phyloP scores from a whole-genome alignment of 2,797 vertebrate species.

The Lagodon rhomboides region DNA sequence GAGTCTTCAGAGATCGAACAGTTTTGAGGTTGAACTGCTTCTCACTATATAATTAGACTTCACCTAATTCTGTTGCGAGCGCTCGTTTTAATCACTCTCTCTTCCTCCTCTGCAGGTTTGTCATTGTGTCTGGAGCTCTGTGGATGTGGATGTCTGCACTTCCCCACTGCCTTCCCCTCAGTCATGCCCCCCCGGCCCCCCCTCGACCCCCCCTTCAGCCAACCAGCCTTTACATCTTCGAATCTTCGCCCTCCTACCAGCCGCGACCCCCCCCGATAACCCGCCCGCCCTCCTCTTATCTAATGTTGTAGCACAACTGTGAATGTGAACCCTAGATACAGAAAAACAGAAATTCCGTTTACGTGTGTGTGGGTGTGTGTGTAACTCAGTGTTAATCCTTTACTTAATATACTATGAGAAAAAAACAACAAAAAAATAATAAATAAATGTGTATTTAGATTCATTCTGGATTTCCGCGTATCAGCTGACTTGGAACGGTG shows the following conservation, averaged over 20 bases:
- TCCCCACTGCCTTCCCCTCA: slow-evolving; percentile 79
- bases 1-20: background rate
- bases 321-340: slow-evolving; percentile 95
- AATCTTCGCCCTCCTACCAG: slow-evolving; percentile 61
- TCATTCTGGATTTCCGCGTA: slow-evolving; percentile 87
- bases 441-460: slow-evolving; percentile 89
- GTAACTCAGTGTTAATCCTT: slow-evolving; percentile 96
- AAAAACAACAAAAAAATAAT: slow-evolving; percentile 76
- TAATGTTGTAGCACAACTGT: slow-evolving; percentile 97
- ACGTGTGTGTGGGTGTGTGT: slow-evolving; percentile 86
- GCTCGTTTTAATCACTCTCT: slow-evolving; percentile 9
- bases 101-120: slow-evolving; percentile 76
- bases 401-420: slow-evolving; percentile 87
- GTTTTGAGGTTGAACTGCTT: background rate
- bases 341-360: slow-evolving; percentile 78
- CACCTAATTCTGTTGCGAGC: background rate
- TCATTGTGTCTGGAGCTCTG: slow-evolving; percentile 90
- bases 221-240: slow-evolving; percentile 83
- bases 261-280: slow-evolving; percentile 31
- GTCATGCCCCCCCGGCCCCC: slow-evolving; percentile 84
- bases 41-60: background rate
- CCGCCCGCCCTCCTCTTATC: slow-evolving; percentile 80
- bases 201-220: slow-evolving; percentile 86
- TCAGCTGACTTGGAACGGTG: slow-evolving; percentile 90
- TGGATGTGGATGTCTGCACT: slow-evolving; percentile 86